Base-by-base conservation (phyloP, 2,888 invertebrate species). In the Metalampra italica region DNA sequence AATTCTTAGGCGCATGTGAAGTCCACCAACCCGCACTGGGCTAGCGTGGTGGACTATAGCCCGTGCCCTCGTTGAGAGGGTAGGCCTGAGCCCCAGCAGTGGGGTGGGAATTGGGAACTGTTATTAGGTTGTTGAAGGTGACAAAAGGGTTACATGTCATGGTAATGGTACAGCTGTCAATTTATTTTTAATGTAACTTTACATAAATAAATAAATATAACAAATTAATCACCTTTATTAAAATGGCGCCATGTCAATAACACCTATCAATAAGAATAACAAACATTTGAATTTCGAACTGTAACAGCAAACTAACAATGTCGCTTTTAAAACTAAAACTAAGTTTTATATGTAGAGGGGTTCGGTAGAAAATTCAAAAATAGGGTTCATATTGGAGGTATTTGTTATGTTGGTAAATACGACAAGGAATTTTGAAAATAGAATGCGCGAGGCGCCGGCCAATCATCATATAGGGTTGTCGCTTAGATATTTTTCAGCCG, bases 351-450 rank as follows among this genome's bases (percentile, higher is more conserved):
- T 3, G 7, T 3, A 3, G n/a, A 34, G 37, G 8, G 1, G 3
- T 37, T 12, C 3, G 13, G 12, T 8, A 12, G 29, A 45, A 38
- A 45, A 45, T 37, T 8, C 12, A 12, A 37, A 8, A n/a, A n/a
- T 12, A 7, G 37, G 11, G 11, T 8, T 13, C 7, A 12, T 37
- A 12, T 1, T 7, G 22, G 12, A 11, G 37, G n/a, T n/a, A 37
- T 7, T 37, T 8, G 12, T 8, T 37, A 63, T 53, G 55, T 59
- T 61, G 59, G 62, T 65, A 55, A 58, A 82, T 78, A 75, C 75
- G 67, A 67, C 71, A 60, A 68, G 73, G 75, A 75, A 77, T 80
- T 82, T 82, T 80, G 71, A 78, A 78, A 81, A 80, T 78, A 78
- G 78, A 75, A 77, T 75, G 72, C 67, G 75, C 75, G 65, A 77